A percentile compares a stretch with the other conserved stretches of the same genome.
These are phyloP conservation scores for Enteromius unitaeniatus DNA, from an alignment of 2,797 vertebrate genomes.

Conservation along the genomic window DNA sequence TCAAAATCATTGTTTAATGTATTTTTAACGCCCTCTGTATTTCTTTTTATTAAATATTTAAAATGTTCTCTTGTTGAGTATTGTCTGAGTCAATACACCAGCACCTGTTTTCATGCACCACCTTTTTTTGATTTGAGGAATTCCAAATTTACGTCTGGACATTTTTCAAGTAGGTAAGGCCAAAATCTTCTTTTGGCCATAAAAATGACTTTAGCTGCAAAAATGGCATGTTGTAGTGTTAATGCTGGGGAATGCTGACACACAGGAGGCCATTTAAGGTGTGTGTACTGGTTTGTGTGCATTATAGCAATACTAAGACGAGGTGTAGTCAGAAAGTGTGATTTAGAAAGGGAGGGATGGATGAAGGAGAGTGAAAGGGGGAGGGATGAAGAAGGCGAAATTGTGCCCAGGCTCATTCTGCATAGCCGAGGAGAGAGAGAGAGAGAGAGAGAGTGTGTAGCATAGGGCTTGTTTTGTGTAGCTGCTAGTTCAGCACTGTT, in stretches of 20 bases:
- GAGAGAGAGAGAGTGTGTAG: slow-evolving; percentile 38
- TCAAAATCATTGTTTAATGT: not conserved
- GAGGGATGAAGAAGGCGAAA: slow-evolving; percentile 36
- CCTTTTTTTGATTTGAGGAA: not conserved
- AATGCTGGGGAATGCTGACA: slow-evolving; percentile 74
- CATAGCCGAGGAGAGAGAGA: slow-evolving; percentile 47
- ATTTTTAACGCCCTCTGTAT: not conserved
- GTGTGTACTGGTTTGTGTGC: slow-evolving; percentile 68
- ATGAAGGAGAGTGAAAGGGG: slow-evolving; percentile 35
- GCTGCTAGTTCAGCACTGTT: slow-evolving; percentile 71
- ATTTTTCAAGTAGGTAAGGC: not conserved
- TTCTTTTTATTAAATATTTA: slow-evolving; percentile 9
- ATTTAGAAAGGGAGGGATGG: slow-evolving; percentile 51
- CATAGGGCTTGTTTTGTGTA: slow-evolving; percentile 49
- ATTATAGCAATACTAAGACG: slow-evolving; percentile 59
- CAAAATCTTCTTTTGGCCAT: not conserved
- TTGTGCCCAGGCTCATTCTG: slow-evolving; percentile 50
- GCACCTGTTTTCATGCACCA: not conserved
- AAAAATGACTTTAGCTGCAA: not conserved
- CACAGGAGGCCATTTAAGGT: slow-evolving; percentile 70
- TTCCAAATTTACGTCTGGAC: not conserved
- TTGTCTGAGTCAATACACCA: not conserved
- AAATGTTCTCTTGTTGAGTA: not conserved
- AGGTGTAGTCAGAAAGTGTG: slow-evolving; percentile 69
- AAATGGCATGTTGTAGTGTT: slow-evolving; percentile 10